Evolutionary conservation across 2,888 invertebrate genomes (phyloP).

Genomic region (Onchidella celtica): DNA sequence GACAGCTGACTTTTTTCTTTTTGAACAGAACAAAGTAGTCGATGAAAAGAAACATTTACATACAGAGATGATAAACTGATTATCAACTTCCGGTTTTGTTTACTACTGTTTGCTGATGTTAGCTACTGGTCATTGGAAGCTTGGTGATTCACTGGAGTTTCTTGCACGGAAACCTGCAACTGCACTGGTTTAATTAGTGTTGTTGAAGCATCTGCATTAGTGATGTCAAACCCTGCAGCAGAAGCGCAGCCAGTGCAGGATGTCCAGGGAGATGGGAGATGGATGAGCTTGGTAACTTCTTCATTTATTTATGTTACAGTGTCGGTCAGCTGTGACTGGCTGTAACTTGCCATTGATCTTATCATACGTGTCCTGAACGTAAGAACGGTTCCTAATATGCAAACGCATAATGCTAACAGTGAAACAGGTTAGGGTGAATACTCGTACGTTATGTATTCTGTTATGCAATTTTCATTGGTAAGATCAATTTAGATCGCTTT

Average conservation of each 20-base stretch:
- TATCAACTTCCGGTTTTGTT: conserved; percentile 4
- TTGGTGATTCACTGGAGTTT: not conserved
- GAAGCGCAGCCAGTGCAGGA: conserved; percentile 87
- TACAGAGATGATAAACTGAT: not conserved
- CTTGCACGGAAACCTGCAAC: not conserved
- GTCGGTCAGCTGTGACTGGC: too few species aligned
- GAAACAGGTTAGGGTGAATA: too few species aligned
- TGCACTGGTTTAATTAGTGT: too few species aligned
- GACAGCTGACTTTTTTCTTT: too few species aligned
- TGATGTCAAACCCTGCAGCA: conserved; percentile 86
- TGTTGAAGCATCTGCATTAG: conserved; percentile 3
- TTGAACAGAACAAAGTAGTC: not conserved
- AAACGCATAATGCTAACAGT: too few species aligned
- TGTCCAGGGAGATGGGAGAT: conserved; percentile 90
- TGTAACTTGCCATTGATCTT: not conserved
- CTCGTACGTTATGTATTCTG: too few species aligned
- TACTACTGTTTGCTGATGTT: too few species aligned
- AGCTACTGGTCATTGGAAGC: not conserved
- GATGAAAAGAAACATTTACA: not conserved
- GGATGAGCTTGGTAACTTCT: conserved; percentile 88
- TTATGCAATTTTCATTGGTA: too few species aligned
- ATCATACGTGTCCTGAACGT: too few species aligned
- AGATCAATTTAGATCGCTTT: too few species aligned
- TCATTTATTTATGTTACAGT: too few species aligned
- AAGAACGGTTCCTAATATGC: too few species aligned